These are phyloP conservation scores for Acleris literana DNA, from an alignment of 2,888 invertebrate species.

Conservation along the genomic window DNA sequence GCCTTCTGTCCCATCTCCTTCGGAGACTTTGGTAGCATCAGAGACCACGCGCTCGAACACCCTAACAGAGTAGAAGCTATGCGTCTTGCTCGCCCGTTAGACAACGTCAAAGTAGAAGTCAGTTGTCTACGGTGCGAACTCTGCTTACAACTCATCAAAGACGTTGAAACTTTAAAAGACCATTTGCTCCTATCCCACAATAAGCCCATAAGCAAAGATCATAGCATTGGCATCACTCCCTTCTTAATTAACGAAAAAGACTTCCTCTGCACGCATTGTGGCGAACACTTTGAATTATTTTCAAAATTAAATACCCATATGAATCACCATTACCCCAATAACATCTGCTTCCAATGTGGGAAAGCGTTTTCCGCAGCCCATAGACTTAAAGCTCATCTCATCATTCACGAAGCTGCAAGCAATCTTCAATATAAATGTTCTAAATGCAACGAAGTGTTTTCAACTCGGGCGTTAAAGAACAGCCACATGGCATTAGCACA, in stretches of 20 bases:
- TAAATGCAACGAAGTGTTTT: constrained; percentile 61
- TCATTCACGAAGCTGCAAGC: constrained; percentile 53
- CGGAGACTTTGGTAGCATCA: constrained; percentile 62
- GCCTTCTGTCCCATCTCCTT: constrained; percentile 64
- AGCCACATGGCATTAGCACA: constrained; percentile 59
- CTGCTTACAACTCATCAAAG: constrained; percentile 51
- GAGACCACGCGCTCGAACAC: constrained; percentile 58
- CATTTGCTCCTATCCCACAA: constrained; percentile 61
- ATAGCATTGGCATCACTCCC: constrained; percentile 64
- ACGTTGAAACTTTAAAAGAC: constrained; percentile 57
- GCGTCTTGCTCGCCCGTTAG: constrained; percentile 51
- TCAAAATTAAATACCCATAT: constrained; percentile 69
- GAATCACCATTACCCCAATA: constrained; percentile 70
- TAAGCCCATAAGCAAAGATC: constrained; percentile 55
- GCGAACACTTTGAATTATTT: constrained; percentile 61
- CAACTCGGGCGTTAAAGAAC: constrained; percentile 53
- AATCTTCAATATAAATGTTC: constrained; percentile 54
- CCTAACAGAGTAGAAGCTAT: constrained; percentile 59
- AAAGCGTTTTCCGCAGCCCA: constrained; percentile 63
- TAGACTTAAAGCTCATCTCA: constrained; percentile 64
- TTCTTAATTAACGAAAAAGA: constrained; percentile 56
- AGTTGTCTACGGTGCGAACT: constrained; percentile 63
- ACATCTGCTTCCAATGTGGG: constrained; percentile 71
- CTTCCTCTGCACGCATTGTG: constrained; percentile 61
- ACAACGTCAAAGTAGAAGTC: constrained; percentile 67